phyloP scores from a whole-genome alignment of 2,797 vertebrate species.

The Hemibagrus guttatus region DNA sequence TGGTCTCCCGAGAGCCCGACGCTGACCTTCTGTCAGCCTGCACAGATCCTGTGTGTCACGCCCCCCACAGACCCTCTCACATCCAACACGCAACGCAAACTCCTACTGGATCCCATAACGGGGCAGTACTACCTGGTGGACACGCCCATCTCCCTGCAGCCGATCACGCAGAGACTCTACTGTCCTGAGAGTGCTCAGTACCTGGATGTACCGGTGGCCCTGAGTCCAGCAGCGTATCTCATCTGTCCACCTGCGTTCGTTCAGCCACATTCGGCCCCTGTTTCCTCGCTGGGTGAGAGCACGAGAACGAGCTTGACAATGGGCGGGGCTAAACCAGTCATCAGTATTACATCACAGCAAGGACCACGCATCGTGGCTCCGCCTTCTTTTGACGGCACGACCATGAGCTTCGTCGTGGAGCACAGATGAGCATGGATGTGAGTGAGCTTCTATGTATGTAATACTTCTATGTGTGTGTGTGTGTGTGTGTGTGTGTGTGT shows the following conservation, averaged over 20 bases:
- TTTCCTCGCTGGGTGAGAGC: constrained; percentile 61
- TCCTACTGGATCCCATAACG: constrained; percentile 91
- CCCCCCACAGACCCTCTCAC: constrained; percentile 66
- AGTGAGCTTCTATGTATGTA: constrained; percentile 61
- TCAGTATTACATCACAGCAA: constrained; percentile 91
- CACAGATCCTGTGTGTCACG: constrained; percentile 77
- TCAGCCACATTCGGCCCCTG: constrained; percentile 54
- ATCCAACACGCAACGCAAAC: constrained; percentile 85
- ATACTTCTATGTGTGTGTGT: constrained; percentile 1
- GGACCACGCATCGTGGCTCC: constrained; percentile 92
- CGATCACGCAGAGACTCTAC: constrained; percentile 85
- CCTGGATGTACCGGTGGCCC: constrained; percentile 86
- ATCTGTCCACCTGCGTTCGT: constrained; percentile 84
- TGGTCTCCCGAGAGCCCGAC: constrained; percentile 61
- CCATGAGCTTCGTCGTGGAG: constrained; percentile 97
- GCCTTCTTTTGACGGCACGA: constrained; percentile 94
- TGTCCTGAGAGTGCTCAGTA: constrained; percentile 94
- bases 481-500: constrained; percentile 39
- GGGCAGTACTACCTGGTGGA: constrained; percentile 97
- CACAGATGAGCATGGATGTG: constrained; percentile 80
- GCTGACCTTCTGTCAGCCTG: constrained; percentile 76
- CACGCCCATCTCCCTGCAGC: constrained; percentile 82
- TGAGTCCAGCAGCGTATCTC: constrained; percentile 86
- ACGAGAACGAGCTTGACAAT: constrained; percentile 46
- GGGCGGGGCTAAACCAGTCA: constrained; percentile 83